Evolutionary conservation across 2,797 vertebrate species (phyloP).

Genomic region (Ficedula albicollis): DNA sequence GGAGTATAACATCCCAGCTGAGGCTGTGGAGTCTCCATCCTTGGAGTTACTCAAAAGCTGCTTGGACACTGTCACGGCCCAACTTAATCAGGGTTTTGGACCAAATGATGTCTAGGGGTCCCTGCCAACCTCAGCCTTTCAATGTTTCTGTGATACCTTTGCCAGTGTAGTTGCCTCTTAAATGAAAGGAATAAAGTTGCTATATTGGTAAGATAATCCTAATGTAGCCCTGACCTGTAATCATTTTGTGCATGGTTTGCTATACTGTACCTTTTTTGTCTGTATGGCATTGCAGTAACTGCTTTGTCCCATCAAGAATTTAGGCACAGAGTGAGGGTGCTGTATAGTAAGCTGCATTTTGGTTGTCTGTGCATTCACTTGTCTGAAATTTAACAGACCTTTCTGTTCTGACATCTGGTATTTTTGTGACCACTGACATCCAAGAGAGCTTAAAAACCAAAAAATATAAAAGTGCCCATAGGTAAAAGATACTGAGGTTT

Average conservation of each 20-base stretch:
- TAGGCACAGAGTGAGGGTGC: fast-evolving
- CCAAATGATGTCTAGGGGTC: background rate
- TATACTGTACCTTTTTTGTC: background rate
- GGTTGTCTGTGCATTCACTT: background rate
- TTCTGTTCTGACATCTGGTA: background rate
- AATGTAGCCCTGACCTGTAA: background rate
- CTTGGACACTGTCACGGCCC: background rate
- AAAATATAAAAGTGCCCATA: background rate
- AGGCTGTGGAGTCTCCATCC: background rate
- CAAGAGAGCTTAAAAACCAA: background rate
- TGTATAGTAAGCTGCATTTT: background rate
- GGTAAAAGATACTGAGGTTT: background rate
- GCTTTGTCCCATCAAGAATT: background rate
- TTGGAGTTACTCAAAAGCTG: background rate
- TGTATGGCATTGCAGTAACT: background rate
- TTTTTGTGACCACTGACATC: background rate
- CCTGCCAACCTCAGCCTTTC: background rate
- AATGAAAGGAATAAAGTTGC: background rate
- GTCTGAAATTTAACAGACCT: background rate
- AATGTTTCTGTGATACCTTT: background rate
- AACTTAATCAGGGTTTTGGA: background rate
- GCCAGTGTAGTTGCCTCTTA: background rate
- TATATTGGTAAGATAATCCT: background rate
- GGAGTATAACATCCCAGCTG: background rate
- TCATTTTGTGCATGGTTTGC: background rate